phyloP scores from a whole-genome alignment of 2,888 invertebrate genomes.

The Anthrax anthrax region DNA sequence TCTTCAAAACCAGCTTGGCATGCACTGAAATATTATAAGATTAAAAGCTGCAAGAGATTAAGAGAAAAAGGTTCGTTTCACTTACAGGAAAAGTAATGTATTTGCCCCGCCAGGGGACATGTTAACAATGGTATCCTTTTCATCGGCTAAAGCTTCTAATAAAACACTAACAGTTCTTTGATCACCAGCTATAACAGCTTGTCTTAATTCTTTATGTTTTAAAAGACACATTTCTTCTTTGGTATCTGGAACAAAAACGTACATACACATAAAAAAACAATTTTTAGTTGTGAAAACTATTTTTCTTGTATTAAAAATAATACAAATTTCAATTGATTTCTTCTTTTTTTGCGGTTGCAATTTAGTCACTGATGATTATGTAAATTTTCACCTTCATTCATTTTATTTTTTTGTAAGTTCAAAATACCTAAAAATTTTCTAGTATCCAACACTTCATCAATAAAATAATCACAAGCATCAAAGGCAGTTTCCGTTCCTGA shows the following conservation, averaged over 20 bases:
- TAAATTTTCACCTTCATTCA: no score
- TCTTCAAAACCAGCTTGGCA: conserved; percentile 71
- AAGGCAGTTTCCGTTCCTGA: conserved; percentile 45
- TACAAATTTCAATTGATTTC: no score
- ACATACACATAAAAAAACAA: no score
- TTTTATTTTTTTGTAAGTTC: no score
- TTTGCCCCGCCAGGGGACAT: conserved; percentile 79
- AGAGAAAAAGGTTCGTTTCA: no score
- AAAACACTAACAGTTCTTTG: conserved; percentile 47
- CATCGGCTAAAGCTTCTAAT: conserved; percentile 47
- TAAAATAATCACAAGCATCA: conserved; percentile 56
- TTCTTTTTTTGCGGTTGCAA: no score
- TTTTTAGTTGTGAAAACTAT: no score
- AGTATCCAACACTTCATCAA: conserved; percentile 48
- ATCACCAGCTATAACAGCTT: conserved; percentile 64
- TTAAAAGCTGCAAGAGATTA: no score
- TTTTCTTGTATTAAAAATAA: no score
- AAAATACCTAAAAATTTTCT: conserved; percentile 38
- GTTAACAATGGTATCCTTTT: conserved; percentile 64
- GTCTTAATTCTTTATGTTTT: conserved; percentile 60
- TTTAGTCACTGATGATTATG: no score
- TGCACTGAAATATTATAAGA: conserved; percentile 43
- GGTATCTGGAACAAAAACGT: conserved; percentile 21
- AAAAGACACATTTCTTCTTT: conserved; percentile 58
- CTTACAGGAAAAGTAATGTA: conserved; percentile 73